These are phyloP conservation scores for Muntiacus reevesi DNA, from an alignment of 2,113 vertebrate species.

Conservation along the genomic window DNA sequence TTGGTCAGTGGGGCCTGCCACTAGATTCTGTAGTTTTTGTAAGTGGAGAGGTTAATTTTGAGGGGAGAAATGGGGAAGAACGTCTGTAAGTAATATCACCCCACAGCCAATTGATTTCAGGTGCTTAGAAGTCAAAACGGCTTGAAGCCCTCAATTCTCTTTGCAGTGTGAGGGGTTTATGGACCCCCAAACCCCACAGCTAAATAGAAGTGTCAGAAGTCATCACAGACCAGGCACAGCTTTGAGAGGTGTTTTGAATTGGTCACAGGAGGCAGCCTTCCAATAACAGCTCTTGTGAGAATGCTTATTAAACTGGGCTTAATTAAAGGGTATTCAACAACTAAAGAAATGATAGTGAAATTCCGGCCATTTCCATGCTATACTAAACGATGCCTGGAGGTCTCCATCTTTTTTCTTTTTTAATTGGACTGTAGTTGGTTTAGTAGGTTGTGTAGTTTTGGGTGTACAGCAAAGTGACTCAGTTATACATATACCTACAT, in stretches of 20 bases:
- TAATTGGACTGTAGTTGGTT: neutral
- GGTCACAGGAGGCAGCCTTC: neutral
- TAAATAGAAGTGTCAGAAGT: neutral
- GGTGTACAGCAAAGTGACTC: neutral
- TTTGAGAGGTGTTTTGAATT: neutral
- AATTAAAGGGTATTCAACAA: neutral
- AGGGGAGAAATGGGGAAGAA: neutral
- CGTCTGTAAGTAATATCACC: neutral
- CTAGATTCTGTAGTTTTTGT: neutral
- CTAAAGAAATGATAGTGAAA: neutral
- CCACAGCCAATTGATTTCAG: neutral
- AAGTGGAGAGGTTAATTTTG: neutral
- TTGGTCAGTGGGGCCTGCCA: neutral
- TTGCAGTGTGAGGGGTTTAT: neutral
- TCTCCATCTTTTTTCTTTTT: neutral
- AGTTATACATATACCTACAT: neutral
- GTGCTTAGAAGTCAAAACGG: neutral
- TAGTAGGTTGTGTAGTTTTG: neutral
- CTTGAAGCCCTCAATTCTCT: neutral
- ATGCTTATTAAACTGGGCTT: neutral
- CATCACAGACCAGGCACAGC: neutral
- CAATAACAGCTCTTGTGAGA: neutral
- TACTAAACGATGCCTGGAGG: neutral
- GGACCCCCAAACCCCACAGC: neutral
- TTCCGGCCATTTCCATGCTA: neutral